phyloP scores from a whole-genome alignment of 92 coral and sea anemone species.

The Zoanthus gigantus region DNA sequence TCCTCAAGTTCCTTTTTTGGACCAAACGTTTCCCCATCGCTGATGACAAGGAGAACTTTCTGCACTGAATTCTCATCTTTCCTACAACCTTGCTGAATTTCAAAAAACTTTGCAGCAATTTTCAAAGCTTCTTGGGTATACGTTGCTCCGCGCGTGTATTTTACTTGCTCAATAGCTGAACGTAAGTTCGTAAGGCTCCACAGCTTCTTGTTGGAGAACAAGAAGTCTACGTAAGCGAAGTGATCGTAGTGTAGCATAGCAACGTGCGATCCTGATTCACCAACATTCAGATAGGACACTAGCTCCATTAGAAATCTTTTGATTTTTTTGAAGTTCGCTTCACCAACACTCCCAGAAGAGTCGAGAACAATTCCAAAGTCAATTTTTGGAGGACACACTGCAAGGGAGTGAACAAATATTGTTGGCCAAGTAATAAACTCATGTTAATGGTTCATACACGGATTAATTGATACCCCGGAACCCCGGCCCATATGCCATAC shows the following conservation, averaged over 20 bases:
- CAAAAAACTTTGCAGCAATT: constrained; percentile 7
- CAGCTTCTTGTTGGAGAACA: neutral
- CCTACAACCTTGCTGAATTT: constrained; percentile 17
- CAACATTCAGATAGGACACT: constrained; percentile 18
- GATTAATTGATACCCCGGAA: too few relatives aligned
- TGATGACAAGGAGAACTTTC: constrained; percentile 23
- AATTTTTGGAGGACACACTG: constrained; percentile 26
- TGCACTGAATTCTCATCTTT: neutral
- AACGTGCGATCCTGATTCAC: constrained; percentile 8
- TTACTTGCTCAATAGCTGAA: neutral
- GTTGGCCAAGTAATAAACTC: neutral
- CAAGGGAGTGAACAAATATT: neutral
- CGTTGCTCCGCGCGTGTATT: constrained; percentile 7
- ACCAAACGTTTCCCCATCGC: constrained; percentile 7
- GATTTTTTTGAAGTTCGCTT: constrained; percentile 14
- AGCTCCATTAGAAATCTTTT: constrained; percentile 2
- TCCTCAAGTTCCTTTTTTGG: neutral
- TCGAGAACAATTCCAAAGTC: constrained; percentile 44
- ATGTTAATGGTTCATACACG: too few relatives aligned
- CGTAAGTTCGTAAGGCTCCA: constrained; percentile 12
- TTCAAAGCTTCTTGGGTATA: neutral
- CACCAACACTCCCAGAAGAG: constrained; percentile 31
- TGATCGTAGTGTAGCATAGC: constrained; percentile 40
- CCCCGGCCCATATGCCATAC: too few relatives aligned
- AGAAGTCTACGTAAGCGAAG: constrained; percentile 4